phyloP scores from a whole-genome alignment of 2,113 vertebrate species.

The Xiphophorus couchianus region DNA sequence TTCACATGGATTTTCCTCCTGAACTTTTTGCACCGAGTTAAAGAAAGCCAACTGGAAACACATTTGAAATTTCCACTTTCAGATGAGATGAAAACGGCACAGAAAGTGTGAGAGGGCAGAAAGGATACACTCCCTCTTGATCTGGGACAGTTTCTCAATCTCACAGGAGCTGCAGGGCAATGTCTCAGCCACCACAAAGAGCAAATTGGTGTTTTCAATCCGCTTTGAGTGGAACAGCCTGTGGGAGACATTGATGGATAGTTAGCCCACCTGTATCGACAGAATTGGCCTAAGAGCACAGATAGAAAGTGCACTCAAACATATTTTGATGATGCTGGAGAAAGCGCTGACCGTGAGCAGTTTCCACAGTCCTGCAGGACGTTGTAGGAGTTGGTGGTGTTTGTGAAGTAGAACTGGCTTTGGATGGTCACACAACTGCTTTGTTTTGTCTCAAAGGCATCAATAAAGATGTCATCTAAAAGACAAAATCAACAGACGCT shows the following conservation, averaged over 20 bases:
- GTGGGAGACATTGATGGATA: slow-evolving; percentile 19
- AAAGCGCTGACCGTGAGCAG: slow-evolving; percentile 89
- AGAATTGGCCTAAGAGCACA: background rate
- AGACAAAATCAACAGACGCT: slow-evolving; percentile 6
- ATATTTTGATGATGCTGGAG: slow-evolving; percentile 32
- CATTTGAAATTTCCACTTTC: background rate
- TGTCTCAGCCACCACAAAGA: slow-evolving; percentile 96
- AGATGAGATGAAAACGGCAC: slow-evolving; percentile 3
- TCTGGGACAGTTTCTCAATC: slow-evolving; percentile 88
- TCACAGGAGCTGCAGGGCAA: slow-evolving; percentile 94
- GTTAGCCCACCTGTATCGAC: background rate
- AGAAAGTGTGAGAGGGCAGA: background rate
- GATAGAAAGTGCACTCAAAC: background rate
- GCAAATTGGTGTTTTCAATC: slow-evolving; percentile 92
- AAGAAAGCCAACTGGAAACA: slow-evolving; percentile 17
- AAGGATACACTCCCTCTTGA: slow-evolving; percentile 96
- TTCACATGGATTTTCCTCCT: slow-evolving; percentile 94
- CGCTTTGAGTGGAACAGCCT: slow-evolving; percentile 94
- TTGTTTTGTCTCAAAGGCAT: slow-evolving; percentile 86
- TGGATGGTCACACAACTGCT: slow-evolving; percentile 96
- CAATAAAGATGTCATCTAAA: slow-evolving; percentile 86
- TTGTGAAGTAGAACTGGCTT: slow-evolving; percentile 97
- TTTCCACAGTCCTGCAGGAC: slow-evolving; percentile 97
- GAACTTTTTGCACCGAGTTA: slow-evolving; percentile 79
- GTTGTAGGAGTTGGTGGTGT: slow-evolving; percentile 92